These are phyloP conservation scores for Tenrec ecaudatus DNA, from an alignment of 2,113 vertebrate species.

Conservation along the genomic window DNA sequence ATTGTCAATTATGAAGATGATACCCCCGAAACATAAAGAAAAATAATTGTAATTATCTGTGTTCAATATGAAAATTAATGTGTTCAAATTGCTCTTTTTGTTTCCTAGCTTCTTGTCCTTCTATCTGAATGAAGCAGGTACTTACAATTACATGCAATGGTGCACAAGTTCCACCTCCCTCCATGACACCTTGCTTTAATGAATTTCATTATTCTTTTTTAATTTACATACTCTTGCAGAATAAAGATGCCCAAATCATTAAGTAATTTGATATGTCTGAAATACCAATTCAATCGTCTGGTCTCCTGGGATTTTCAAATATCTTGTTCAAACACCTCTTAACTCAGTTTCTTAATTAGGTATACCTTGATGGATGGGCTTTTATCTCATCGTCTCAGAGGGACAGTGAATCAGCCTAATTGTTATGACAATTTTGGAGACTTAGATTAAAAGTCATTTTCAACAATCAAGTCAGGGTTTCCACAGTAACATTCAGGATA, in stretches of 20 bases:
- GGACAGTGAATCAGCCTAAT: constrained; percentile 80
- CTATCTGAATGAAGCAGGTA: constrained; percentile 74
- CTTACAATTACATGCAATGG: constrained; percentile 70
- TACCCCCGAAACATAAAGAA: constrained; percentile 28
- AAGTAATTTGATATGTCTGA: constrained; percentile 90
- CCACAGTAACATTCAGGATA: constrained; percentile 65
- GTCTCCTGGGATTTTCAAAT: constrained; percentile 83
- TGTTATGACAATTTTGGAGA: constrained; percentile 84
- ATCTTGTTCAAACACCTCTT: constrained; percentile 89
- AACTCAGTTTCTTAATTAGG: constrained; percentile 91
- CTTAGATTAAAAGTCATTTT: constrained; percentile 80
- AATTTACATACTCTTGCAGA: constrained; percentile 88
- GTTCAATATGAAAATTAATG: constrained; percentile 69
- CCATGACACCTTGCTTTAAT: constrained; percentile 80
- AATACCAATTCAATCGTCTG: constrained; percentile 87
- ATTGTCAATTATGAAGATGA: constrained; percentile 61
- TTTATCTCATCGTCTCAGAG: constrained; percentile 78
- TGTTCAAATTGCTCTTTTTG: constrained; percentile 52
- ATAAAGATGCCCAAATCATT: constrained; percentile 89
- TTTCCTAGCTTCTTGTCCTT: constrained; percentile 54
- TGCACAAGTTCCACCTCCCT: constrained; percentile 76
- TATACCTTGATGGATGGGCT: constrained; percentile 86
- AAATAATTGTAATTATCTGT: constrained; percentile 70
- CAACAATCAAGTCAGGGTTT: constrained; percentile 77
- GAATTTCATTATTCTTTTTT: constrained; percentile 89